A percentile compares a stretch with the other conserved stretches of the same genome.
These are phyloP conservation scores for Platygyra sinensis DNA, from an alignment of 64 coral and sea anemone genomes.

Conservation along the genomic window DNA sequence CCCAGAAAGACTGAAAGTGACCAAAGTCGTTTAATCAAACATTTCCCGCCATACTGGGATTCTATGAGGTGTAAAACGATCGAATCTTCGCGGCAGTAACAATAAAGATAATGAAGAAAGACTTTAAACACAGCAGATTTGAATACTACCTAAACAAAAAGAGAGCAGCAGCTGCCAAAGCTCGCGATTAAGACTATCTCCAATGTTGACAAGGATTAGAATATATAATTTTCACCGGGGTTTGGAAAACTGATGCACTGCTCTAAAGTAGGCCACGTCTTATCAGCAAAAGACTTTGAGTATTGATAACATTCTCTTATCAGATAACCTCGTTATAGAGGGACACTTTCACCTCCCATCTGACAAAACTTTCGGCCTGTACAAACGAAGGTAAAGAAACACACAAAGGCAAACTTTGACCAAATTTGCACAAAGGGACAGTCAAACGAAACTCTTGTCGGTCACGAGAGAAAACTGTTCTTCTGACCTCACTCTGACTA, in stretches of 20 bases:
- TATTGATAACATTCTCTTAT: background rate
- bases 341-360: background rate
- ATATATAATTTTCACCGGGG: conserved; percentile 19
- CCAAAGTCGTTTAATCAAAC: conserved; percentile 4
- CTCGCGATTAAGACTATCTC: background rate
- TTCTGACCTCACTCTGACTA: background rate
- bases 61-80: background rate
- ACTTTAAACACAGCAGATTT: conserved; percentile 38
- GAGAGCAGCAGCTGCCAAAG: background rate
- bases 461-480: background rate
- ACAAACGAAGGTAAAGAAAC: background rate
- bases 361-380: background rate
- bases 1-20: background rate
- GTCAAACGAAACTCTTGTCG: background rate
- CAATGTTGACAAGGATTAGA: conserved; percentile 6
- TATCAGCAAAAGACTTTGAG: background rate
- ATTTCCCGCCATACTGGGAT: background rate
- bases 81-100: background rate
- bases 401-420: background rate
- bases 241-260: background rate
- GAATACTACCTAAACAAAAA: conserved; percentile 52
- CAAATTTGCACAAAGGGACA: background rate
- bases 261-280: background rate
- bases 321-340: background rate
- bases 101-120: conserved; percentile 15